Evolutionary conservation across 2,888 invertebrate species (phyloP).

Genomic region (Schizaphis graminum): DNA sequence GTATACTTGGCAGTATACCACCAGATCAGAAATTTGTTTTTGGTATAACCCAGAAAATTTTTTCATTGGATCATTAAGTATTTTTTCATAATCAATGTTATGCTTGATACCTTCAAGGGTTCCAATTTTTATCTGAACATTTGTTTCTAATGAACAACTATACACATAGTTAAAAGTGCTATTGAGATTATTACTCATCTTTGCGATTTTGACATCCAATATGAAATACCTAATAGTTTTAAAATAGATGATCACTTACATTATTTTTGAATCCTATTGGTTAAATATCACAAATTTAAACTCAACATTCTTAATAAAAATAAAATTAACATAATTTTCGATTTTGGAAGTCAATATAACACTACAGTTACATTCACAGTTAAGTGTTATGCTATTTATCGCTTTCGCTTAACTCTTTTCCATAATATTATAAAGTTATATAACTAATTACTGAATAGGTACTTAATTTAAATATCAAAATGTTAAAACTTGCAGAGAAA

Average conservation of each 20-base stretch:
- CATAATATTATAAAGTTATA: background rate
- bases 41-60: conserved; percentile 92
- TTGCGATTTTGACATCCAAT: background rate
- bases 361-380: background rate
- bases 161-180: conserved; percentile 86
- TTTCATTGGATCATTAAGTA: conserved; percentile 88
- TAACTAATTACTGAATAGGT: background rate
- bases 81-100: conserved; percentile 88
- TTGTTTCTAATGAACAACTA: conserved; percentile 89
- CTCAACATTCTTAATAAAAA: background rate
- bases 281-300: background rate
- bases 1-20: conserved; percentile 88
- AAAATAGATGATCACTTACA: background rate
- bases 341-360: background rate
- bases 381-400: background rate
- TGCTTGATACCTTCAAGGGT: conserved; percentile 91
- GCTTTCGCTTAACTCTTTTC: background rate
- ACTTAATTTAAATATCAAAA: background rate
- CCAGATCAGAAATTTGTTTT: conserved; percentile 87
- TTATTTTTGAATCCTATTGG: background rate
- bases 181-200: conserved; percentile 35
- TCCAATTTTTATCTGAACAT: conserved; percentile 94
- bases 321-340: background rate
- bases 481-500: background rate
- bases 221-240: background rate